phyloP scores from a whole-genome alignment of 2,888 invertebrate genomes.

The Dicycla oo region DNA sequence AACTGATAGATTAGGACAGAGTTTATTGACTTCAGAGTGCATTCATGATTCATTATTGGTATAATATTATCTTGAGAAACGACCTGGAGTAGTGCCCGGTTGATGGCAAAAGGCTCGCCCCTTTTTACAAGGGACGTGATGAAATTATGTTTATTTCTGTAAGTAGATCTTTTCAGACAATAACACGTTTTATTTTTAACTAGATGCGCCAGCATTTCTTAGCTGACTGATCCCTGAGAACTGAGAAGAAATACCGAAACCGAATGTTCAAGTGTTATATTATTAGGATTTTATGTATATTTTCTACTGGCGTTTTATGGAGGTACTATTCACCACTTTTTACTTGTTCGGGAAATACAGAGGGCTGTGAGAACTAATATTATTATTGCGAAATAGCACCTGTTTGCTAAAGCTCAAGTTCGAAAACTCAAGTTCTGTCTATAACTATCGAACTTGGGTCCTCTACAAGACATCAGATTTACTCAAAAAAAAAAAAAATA shows the following conservation, averaged over 20 bases:
- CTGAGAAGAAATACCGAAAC: no score
- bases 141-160: no score
- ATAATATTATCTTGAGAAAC: neutral
- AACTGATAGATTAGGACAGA: neutral
- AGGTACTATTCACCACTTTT: neutral
- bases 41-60: no score
- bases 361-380: neutral
- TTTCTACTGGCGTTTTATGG: no score
- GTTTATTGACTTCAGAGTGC: conserved; percentile 15
- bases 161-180: no score
- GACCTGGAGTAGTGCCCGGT: neutral
- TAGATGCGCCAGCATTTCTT: no score
- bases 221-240: no score
- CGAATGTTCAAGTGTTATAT: no score
- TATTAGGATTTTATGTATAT: no score
- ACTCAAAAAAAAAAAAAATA: neutral
- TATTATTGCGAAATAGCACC: neutral
- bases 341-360: neutral
- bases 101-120: neutral
- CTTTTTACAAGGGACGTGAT: no score
- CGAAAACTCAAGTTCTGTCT: neutral
- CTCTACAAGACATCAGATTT: neutral
- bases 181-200: no score
- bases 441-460: neutral
- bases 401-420: neutral